phyloP scores from a whole-genome alignment of 2,888 invertebrate genomes.

The Sisyra nigra region DNA sequence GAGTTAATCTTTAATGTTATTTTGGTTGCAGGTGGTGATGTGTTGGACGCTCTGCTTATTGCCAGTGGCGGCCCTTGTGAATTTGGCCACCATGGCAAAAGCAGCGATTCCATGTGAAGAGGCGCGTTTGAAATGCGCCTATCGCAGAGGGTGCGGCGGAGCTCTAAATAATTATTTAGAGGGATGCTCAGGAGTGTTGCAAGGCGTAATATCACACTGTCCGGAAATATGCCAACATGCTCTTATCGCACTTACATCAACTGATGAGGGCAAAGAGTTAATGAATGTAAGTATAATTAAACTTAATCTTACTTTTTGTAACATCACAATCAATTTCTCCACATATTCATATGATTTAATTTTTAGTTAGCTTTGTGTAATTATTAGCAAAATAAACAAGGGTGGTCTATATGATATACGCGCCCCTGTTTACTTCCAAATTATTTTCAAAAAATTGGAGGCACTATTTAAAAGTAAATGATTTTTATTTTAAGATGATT shows the following conservation, averaged over 20 bases:
- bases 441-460: too few relatives aligned
- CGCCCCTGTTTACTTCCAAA: too few relatives aligned
- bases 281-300: constrained; percentile 44
- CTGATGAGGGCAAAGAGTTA: constrained; percentile 60
- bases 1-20: too few relatives aligned
- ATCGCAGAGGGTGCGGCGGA: constrained; percentile 57
- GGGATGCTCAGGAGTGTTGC: constrained; percentile 52
- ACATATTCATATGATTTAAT: too few relatives aligned
- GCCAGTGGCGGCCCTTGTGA: background rate
- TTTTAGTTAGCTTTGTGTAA: too few relatives aligned
- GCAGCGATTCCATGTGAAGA: constrained; percentile 35
- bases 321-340: too few relatives aligned
- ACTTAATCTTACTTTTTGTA: background rate
- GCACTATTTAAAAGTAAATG: too few relatives aligned
- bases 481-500: too few relatives aligned
- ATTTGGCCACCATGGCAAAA: constrained; percentile 1
- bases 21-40: constrained; percentile 10
- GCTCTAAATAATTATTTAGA: constrained; percentile 62
- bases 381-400: background rate
- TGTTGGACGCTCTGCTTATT: constrained; percentile 3
- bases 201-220: constrained; percentile 39
- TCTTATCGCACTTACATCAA: constrained; percentile 61
- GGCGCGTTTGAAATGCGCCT: constrained; percentile 57
- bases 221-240: constrained; percentile 60
- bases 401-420: too few relatives aligned